Conservation (phyloP, 2,888 invertebrate species). For the Argyra leucocephala region DNA sequence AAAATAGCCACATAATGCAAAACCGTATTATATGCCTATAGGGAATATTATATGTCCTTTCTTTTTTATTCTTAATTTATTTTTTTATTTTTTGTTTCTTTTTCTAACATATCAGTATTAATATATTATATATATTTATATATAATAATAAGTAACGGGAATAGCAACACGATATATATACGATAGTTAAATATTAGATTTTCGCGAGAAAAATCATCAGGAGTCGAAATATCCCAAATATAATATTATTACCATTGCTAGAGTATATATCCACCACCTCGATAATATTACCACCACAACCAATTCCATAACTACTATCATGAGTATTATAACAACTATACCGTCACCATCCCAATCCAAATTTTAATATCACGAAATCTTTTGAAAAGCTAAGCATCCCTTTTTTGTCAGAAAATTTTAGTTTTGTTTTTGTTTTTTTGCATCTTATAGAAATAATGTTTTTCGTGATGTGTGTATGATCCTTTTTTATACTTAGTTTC, state of each 20-base stretch:
- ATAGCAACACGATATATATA: neutral
- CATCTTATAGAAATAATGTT: neutral
- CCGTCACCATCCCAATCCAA: neutral
- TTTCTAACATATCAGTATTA: neutral
- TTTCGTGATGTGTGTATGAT: neutral
- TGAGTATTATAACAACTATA: neutral
- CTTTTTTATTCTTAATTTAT: neutral
- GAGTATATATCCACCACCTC: no score
- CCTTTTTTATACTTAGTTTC: neutral
- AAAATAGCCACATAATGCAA: neutral
- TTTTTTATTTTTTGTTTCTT: neutral
- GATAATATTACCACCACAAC: neutral
- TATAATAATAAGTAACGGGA: no score
- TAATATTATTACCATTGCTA: neutral
- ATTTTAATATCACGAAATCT: neutral
- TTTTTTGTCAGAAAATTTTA: neutral
- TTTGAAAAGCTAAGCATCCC: neutral
- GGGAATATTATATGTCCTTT: neutral
- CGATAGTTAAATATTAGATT: neutral
- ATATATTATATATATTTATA: no score
- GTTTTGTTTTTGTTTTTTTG: neutral
- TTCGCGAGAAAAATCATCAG: constrained; percentile 1
- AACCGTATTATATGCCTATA: neutral
- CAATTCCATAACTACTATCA: neutral
- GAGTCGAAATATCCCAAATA: neutral